These are phyloP conservation scores for Dorcus parallelipipedus DNA, from an alignment of 2,888 invertebrate genomes.

Conservation along the genomic window DNA sequence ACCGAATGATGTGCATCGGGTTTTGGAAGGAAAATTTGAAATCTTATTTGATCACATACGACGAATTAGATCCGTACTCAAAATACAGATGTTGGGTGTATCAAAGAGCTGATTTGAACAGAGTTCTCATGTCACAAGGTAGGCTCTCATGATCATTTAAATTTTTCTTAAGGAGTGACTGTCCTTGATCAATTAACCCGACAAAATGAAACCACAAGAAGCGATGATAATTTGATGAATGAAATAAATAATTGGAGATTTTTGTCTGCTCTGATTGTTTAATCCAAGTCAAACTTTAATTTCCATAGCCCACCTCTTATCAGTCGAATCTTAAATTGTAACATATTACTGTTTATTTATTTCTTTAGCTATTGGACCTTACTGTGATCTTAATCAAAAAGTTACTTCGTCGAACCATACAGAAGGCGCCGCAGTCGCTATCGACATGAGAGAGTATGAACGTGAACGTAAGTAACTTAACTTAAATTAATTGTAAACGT, in stretches of 20 bases:
- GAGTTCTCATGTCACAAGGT: constrained; percentile 74
- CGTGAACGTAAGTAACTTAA: constrained; percentile 67
- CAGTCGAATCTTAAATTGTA: neutral
- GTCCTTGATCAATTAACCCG: too few species aligned
- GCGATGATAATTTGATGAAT: too few species aligned
- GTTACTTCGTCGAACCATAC: constrained; percentile 85
- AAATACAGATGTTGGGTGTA: constrained; percentile 98
- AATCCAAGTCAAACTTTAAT: too few species aligned
- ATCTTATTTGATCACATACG: constrained; percentile 93
- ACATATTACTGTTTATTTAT: neutral
- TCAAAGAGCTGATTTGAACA: constrained; percentile 89
- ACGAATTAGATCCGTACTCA: constrained; percentile 92
- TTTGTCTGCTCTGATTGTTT: too few species aligned
- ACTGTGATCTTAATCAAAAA: constrained; percentile 85
- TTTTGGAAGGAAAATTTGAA: constrained; percentile 97
- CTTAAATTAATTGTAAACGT: neutral
- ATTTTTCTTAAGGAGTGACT: too few species aligned
- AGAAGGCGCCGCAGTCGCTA: constrained; percentile 88
- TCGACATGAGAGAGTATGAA: constrained; percentile 90
- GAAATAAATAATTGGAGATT: too few species aligned
- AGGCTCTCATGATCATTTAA: neutral
- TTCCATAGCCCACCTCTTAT: neutral
- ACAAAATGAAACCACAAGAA: too few species aligned
- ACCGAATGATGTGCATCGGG: constrained; percentile 94
- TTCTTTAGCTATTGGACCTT: constrained; percentile 83